These are phyloP conservation scores for Petrocephalus sullivani DNA, from an alignment of 2,797 vertebrate genomes.

Conservation along the genomic window DNA sequence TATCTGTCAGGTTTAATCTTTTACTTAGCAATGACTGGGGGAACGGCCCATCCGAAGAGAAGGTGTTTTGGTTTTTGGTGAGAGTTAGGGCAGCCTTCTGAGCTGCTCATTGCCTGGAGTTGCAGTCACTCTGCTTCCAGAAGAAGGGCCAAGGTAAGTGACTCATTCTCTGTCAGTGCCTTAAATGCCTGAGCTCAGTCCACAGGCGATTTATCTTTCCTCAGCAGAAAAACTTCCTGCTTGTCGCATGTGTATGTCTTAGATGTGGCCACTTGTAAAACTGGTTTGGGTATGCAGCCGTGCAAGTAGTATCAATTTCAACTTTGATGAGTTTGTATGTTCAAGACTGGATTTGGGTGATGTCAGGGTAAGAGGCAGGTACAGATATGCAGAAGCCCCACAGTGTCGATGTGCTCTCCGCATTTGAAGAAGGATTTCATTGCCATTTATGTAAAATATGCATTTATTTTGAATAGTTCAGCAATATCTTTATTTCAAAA, in stretches of 20 bases:
- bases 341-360: neutral
- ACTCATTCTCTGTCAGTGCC: slow-evolving; percentile 43
- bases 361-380: slow-evolving; percentile 35
- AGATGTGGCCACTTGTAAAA: neutral
- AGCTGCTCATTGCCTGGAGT: slow-evolving; percentile 21
- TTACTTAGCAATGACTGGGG: neutral
- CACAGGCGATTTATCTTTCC: slow-evolving; percentile 38
- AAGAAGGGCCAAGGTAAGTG: slow-evolving; percentile 32
- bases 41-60: neutral
- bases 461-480: neutral
- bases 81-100: slow-evolving; percentile 2
- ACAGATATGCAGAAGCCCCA: neutral
- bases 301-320: neutral
- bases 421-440: neutral
- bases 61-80: neutral
- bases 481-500: neutral
- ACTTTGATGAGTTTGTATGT: neutral
- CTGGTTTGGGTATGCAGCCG: neutral
- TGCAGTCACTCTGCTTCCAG: slow-evolving; percentile 26
- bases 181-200: slow-evolving; percentile 37
- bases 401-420: neutral
- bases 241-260: slow-evolving; percentile 26
- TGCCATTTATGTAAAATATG: neutral
- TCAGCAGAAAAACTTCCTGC: slow-evolving; percentile 37
- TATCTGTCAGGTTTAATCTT: neutral